Conservation (phyloP, 1,140 invertebrate species). For the Steinernema khuongi region DNA sequence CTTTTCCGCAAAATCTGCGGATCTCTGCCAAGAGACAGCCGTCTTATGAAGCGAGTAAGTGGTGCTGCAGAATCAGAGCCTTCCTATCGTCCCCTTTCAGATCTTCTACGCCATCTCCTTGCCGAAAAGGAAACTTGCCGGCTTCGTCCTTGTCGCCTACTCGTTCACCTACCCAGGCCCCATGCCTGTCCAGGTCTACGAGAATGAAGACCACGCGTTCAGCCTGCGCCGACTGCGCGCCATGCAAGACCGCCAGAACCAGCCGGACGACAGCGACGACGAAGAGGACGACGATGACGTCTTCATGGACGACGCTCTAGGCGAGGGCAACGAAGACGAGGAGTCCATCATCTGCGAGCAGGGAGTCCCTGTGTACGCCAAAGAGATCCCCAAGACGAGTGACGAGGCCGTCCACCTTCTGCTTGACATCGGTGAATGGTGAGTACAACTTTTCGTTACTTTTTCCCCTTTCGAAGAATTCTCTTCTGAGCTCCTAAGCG, state of each 20-base stretch:
- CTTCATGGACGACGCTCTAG: background rate
- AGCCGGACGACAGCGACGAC: background rate
- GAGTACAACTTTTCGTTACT: background rate
- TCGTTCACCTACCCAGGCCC: background rate
- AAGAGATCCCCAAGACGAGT: background rate
- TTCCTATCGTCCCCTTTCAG: background rate
- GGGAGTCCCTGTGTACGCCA: background rate
- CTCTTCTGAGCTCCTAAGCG: too few species aligned
- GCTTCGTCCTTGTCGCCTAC: background rate
- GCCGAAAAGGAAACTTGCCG: background rate
- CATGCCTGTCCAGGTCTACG: background rate
- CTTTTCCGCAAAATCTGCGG: slow-evolving; percentile 1
- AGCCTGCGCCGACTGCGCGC: background rate
- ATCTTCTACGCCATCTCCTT: background rate
- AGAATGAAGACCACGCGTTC: background rate
- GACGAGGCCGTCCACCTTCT: background rate
- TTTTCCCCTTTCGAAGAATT: too few species aligned
- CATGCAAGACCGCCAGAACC: slow-evolving; percentile 1
- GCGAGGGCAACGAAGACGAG: background rate
- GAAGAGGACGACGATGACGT: background rate
- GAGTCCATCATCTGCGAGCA: background rate
- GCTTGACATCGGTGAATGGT: background rate
- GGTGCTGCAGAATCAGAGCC: background rate
- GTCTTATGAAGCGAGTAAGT: background rate
- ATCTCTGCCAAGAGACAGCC: background rate